Conservation (phyloP, 1,140 invertebrate genomes). For the Brachionus rubens region DNA sequence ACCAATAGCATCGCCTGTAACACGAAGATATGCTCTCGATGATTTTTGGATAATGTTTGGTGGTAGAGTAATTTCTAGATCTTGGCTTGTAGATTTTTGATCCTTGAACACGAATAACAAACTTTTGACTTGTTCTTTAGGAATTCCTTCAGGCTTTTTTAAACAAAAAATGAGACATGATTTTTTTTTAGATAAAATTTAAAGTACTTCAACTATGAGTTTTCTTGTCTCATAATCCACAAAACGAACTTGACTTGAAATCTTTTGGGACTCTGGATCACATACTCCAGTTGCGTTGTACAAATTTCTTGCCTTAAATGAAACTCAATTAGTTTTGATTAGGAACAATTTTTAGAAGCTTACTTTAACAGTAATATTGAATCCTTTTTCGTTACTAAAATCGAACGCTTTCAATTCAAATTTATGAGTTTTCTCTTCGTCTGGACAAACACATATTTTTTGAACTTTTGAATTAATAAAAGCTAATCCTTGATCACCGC, state of each 20-base stretch:
- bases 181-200: too few relatives aligned
- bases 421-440: constrained; percentile 4
- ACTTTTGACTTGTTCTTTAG: constrained; percentile 36
- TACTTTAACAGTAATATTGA: constrained; percentile 34
- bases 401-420: constrained; percentile 13
- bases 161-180: background rate
- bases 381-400: constrained; percentile 14
- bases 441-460: background rate
- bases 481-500: background rate
- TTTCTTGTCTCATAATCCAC: background rate
- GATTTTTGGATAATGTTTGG: background rate
- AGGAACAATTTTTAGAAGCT: background rate
- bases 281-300: background rate
- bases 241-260: constrained; percentile 12
- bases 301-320: background rate
- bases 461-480: background rate
- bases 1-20: constrained; percentile 55
- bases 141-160: constrained; percentile 37
- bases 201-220: constrained; percentile 8
- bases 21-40: constrained; percentile 1
- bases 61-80: background rate
- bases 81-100: background rate
- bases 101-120: constrained; percentile 19
- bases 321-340: background rate
- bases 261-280: background rate